phyloP scores from a whole-genome alignment of 2,888 invertebrate species.

The Heliconius aoede region DNA sequence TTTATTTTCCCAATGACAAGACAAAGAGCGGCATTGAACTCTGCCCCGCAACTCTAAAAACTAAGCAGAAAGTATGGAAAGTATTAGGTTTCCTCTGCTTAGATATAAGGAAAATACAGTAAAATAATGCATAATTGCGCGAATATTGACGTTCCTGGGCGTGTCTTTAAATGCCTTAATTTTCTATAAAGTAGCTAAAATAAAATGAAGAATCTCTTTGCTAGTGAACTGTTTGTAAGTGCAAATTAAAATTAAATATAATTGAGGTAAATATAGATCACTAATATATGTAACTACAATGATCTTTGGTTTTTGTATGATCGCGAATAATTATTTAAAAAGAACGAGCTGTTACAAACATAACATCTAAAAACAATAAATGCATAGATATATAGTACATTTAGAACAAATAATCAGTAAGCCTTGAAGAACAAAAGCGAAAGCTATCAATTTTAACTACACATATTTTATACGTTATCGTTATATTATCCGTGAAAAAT shows the following conservation, averaged over 20 bases:
- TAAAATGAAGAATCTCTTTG: not conserved
- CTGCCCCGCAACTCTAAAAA: too few species aligned
- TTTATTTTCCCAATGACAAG: not conserved
- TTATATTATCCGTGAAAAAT: slow-evolving; percentile 20
- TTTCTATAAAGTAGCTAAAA: not conserved
- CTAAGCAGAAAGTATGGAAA: too few species aligned
- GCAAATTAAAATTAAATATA: too few species aligned
- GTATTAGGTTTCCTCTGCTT: too few species aligned
- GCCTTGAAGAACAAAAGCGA: slow-evolving; percentile 13
- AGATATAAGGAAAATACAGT: too few species aligned
- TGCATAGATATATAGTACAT: not conserved
- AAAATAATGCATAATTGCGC: not conserved
- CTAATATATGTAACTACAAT: too few species aligned
- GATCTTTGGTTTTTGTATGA: too few species aligned
- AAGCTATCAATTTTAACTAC: slow-evolving; percentile 15
- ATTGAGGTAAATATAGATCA: too few species aligned
- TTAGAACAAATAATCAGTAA: not conserved
- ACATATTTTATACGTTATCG: slow-evolving; percentile 5
- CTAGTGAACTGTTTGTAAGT: too few species aligned
- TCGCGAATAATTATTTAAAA: not conserved
- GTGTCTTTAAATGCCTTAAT: not conserved
- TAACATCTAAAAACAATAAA: not conserved
- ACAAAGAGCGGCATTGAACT: too few species aligned
- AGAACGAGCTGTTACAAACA: not conserved
- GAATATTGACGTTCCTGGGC: not conserved